Evolutionary conservation across 2,797 vertebrate genomes (phyloP), one percentile per base, ranked within the genome.

Genomic region (Alectoris magna): DNA sequence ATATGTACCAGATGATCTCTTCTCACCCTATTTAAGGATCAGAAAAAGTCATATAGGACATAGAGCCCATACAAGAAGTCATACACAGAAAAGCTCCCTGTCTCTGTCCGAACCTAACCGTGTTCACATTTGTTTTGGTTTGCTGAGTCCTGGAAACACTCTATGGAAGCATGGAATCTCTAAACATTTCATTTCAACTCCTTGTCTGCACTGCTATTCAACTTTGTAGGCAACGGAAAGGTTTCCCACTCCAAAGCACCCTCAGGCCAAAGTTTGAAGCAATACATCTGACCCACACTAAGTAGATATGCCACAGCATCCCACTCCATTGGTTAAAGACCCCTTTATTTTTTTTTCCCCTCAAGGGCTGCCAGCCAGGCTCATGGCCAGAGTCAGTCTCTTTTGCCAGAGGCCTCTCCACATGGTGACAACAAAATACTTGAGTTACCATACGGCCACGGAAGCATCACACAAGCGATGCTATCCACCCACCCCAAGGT

Each of bases 371-470:
- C 14, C 67, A 62, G 22, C 43, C 51, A 56, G 18, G 10, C 21
- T 49, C 23, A 41, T 39, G 71, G 14, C 19, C 34, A 81, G 43
- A 44, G 1, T 7, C 18, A 10, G 14, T 8, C 46, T 34, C 5
- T 48, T 74, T 64, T 44, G 12, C 39, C 14, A 2, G 27, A 18
- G 21, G 13, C 22, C 44, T 36, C 43, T 71, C n/a, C 44, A 21
- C 16, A n/a, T 0, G 10, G 19, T 23, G n/a, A 62, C 12, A 43
- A 48, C 21, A 51, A 36, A 62, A 77, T 22, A 26, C 14, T 69
- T 0, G 3, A 11, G 23, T 49, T 34, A 38, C 3, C 11, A 41
- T 1, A 5, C 0, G 2, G 44, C 16, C 24, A 27, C 29, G 15
- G 17, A 0, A n/a, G 68, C n/a, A 17, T 70, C 73, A 39, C 24